Evolutionary conservation across 2,113 vertebrate genomes (phyloP), one percentile per base, ranked within the genome.

Genomic region (Delphinus delphis): DNA sequence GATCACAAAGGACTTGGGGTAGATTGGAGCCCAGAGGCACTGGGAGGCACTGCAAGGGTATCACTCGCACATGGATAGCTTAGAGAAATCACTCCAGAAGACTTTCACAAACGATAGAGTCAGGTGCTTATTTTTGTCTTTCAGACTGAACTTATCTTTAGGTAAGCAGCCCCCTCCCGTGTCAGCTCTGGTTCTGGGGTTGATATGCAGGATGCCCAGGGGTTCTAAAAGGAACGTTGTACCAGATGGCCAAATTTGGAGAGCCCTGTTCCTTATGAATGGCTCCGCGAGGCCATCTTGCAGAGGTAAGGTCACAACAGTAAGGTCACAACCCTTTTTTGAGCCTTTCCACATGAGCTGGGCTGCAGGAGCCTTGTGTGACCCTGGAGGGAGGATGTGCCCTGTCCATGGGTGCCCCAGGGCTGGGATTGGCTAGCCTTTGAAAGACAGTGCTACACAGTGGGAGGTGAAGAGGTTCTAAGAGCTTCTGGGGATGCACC

Each of bases 391-490:
- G 9, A 60, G n/a, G 33, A 33, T 8, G 5, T 0, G 10, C 8
- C 5, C 1, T 50, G 3, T 13, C 20, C 8, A 20, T 8, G 60
- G 8, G 4, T 25, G 26, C 67, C 25, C 55, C 6, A 1, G 21
- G 1, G 11, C 26, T 50, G 31, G 10, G 8, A 31, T 11, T 31
- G 6, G 15, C 7, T 6, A 2, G 4, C 6, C 1, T 71, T 86
- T 84, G n/a, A 95, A 94, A 33, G 31, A 47, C 47, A 31, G 13
- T 41, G 28, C 33, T 28, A n/a, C 1, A 33, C 23, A 55, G 47
- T 58, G 8, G 55, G 41, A 47, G 58, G 50, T 47, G 3, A 44
- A 44, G 87, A 82, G 44, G 18, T 1, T 26, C 38, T 88, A 23
- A 36, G 36, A 81, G 21, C n/a, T 82, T 67, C 25, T 2, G 0